Evolutionary conservation across 2,888 invertebrate species (phyloP), one percentile per base, ranked within the genome.

Genomic region (Empis stercorea): DNA sequence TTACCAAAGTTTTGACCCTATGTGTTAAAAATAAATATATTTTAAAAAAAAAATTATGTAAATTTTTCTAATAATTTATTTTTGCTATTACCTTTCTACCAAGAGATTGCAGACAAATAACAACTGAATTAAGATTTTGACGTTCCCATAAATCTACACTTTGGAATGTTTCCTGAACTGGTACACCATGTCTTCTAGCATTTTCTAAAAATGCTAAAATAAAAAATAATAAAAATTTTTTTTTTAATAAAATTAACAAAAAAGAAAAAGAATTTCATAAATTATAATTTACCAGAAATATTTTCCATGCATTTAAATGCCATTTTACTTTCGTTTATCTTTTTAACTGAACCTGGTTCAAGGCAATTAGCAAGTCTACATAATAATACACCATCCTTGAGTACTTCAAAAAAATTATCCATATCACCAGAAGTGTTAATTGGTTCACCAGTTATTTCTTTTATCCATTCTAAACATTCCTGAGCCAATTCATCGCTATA

Each of bases 301-400:
- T 97, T 97, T 72, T 97, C 96, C 96, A 97, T 97, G 71, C 93
- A 93, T 65, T 95, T 95, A 72, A 96, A 97, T 50, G 89, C 93
- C 83, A 92, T 86, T 63, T 81, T 80, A 49, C 85, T 86, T 58
- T 80, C 80, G 70, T 96, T 95, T 57, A 96, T 80, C 73, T 93
- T 94, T 74, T 92, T 94, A 48, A 97, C 82, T 46, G 81, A 78
- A 40, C 85, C 87, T 0, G 87, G 81, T 65, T 91, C 81, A 59
- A 96, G 79, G 55, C 76, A 76, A 71, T 96, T 96, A 23, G 82
- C 87, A 59, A 95, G 71, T 65, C 84, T 87, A 87, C 95, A 95
- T 46, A 96, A 75, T 41, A 94, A 71, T 43, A 81, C 81, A 49
- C 96, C 96, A 71, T 94, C 87, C 71, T 88, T 92, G 46, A 96